These are phyloP conservation scores for Lanius ludovicianus DNA, from an alignment of 2,113 vertebrate species.

Conservation along the genomic window DNA sequence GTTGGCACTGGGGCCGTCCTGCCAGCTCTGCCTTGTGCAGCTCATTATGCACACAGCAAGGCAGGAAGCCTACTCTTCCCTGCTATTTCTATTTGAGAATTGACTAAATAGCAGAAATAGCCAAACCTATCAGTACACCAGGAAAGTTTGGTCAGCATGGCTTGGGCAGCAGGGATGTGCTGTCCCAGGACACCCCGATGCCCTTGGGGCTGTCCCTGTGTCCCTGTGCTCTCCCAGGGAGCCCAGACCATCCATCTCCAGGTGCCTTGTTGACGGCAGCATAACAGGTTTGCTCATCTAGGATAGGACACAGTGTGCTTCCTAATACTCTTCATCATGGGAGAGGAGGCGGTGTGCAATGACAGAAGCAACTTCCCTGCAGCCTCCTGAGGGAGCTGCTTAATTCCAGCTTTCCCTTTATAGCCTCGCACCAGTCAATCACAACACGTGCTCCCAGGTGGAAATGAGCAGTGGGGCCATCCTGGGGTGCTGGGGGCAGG, in stretches of 20 bases:
- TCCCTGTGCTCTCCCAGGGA: not conserved
- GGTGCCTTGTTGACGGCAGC: accelerated
- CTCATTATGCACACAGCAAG: not conserved
- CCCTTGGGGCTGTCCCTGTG: not conserved
- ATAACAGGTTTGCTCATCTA: not conserved
- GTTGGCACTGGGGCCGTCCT: accelerated
- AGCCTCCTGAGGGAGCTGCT: slow-evolving; percentile 4
- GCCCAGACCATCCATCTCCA: accelerated
- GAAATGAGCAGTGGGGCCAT: not conserved
- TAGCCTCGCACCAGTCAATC: not conserved
- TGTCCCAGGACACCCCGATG: accelerated
- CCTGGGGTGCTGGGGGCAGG: not conserved
- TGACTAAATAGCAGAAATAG: not conserved
- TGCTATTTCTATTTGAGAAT: not conserved
- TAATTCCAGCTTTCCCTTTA: slow-evolving; percentile 15
- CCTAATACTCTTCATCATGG: not conserved
- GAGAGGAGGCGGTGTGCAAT: not conserved
- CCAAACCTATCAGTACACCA: accelerated
- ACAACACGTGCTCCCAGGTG: not conserved
- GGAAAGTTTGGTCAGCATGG: accelerated
- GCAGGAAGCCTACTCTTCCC: not conserved
- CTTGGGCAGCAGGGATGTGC: accelerated
- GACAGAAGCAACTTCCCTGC: slow-evolving; percentile 31
- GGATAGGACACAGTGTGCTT: slow-evolving; percentile 5
- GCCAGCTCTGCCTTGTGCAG: not conserved